These are phyloP conservation scores for Ormyrus thymus DNA, from an alignment of 2,888 invertebrate species.

Conservation along the genomic window DNA sequence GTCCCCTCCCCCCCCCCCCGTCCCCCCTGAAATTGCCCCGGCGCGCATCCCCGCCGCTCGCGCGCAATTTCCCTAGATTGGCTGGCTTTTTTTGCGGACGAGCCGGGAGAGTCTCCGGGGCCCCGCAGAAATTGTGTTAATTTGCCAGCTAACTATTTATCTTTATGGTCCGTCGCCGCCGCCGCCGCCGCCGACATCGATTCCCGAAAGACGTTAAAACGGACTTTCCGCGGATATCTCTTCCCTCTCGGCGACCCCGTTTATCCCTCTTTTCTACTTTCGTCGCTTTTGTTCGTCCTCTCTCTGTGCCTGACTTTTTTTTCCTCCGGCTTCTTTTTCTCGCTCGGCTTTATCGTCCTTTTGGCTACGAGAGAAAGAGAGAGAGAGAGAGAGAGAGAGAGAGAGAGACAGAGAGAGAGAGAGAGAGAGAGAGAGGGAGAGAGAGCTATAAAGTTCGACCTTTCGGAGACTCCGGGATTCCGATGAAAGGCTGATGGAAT, in stretches of 20 bases:
- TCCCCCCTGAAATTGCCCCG: constrained; percentile 58
- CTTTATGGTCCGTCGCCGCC: constrained; percentile 67
- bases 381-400: constrained; percentile 8
- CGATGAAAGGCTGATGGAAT: constrained; percentile 58
- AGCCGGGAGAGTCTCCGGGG: constrained; percentile 32
- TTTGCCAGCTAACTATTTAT: constrained; percentile 73
- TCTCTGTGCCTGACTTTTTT: constrained; percentile 3
- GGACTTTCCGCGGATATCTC: constrained; percentile 64
- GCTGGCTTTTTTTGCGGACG: constrained; percentile 57
- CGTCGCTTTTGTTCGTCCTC: constrained; percentile 41
- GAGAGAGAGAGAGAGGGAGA: constrained; percentile 18
- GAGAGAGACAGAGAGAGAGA: constrained; percentile 24
- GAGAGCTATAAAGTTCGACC: constrained; percentile 57
- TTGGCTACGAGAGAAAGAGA: constrained; percentile 1
- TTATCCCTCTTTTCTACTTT: constrained; percentile 52
- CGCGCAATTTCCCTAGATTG: constrained; percentile 63
- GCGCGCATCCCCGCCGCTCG: constrained; percentile 45
- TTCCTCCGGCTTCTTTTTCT: constrained; percentile 8
- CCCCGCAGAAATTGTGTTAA: constrained; percentile 72
- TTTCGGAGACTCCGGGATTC: constrained; percentile 52
- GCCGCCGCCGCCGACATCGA: constrained; percentile 61
- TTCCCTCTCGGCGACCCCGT: constrained; percentile 22
- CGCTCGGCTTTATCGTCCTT: constrained; percentile 25
- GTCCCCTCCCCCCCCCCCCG: constrained; percentile 22
- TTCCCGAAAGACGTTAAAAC: constrained; percentile 65